Base-by-base conservation (phyloP, 2,113 vertebrate genomes). In the Pseudopipra pipra region DNA sequence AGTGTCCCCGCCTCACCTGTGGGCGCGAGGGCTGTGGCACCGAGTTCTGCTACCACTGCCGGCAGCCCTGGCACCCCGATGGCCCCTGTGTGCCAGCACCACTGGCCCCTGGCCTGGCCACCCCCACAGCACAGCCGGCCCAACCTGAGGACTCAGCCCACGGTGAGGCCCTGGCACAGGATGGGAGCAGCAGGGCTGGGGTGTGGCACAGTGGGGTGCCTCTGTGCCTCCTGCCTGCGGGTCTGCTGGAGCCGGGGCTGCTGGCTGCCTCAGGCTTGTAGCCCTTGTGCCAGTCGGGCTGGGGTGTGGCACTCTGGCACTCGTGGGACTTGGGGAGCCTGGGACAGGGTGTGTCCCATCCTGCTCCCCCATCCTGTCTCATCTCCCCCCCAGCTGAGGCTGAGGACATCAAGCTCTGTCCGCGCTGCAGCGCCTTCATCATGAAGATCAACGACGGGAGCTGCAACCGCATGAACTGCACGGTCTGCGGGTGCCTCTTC, bases 401-500 rank as follows among this genome's bases (percentile, higher is more conserved):
- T 0, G 90, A 96, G 97, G 98, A 98, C 91, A 98, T 99, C 97
- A 99, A 99, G 95, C 97, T 98, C 19, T 99, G 99, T 85, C 98
- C 98, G 43, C 98, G 98, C 92, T 99, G 99, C 85, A 98, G 98
- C 43, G 98, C 99, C 79, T 98, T 98, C 96, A 98, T 99, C 97
- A 98, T 98, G 98, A 99, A 99, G 98, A 98, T 98, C 95, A 98
- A 99, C 2, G 99, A 99, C 0, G 98, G 98, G 88, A 99, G 99
- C 98, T 99, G 98, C 94, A 99, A 99, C 96, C 98, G 98, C 54
- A 99, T 99, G 99, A 99, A 98, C 97, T 99, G 99, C 97, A 98
- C 98, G 3, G 98, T 99, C 51, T 99, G 98, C 11, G 98, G 98
- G 93, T 99, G 99, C 95, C 98, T 99, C 96, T 99, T 99, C 97